Percentiles rank a stretch among this genome's conserved stretches.
These are phyloP conservation scores for Corvus moneduloides DNA, from an alignment of 2,113 vertebrate species.

Conservation along the genomic window DNA sequence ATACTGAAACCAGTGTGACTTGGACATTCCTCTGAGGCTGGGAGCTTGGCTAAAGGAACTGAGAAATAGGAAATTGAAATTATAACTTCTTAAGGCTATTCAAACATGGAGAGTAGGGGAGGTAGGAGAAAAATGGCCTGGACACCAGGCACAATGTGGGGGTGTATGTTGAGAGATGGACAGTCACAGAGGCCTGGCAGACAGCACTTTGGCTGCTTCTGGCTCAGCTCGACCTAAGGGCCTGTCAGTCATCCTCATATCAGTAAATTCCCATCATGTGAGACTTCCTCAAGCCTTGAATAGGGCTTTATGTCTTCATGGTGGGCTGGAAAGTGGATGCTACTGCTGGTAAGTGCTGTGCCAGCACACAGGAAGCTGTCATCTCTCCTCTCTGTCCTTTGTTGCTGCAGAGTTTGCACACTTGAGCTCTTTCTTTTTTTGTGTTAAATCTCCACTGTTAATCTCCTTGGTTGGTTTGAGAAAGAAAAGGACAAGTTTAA, in stretches of 20 bases:
- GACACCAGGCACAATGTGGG: background rate
- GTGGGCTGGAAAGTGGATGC: background rate
- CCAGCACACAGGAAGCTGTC: background rate
- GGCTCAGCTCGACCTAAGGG: background rate
- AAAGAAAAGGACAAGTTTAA: conserved; percentile 9
- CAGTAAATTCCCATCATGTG: background rate
- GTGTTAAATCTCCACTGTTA: background rate
- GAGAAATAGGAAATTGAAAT: background rate
- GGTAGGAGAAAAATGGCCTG: background rate
- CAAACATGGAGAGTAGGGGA: background rate
- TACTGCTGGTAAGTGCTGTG: background rate
- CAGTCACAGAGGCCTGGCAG: background rate
- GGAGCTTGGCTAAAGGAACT: background rate
- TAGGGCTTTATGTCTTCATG: background rate
- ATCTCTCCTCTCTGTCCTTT: background rate
- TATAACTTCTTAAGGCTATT: background rate
- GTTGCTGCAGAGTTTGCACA: background rate
- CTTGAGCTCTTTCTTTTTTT: background rate
- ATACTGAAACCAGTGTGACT: background rate
- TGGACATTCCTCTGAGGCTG: background rate
- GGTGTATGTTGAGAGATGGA: background rate
- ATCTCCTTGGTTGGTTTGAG: background rate
- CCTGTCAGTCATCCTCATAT: background rate
- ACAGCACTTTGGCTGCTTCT: background rate
- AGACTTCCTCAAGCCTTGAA: background rate